Evolutionary conservation across 2,113 vertebrate genomes (phyloP).

Genomic region (Hydrochoerus hydrochaeris): DNA sequence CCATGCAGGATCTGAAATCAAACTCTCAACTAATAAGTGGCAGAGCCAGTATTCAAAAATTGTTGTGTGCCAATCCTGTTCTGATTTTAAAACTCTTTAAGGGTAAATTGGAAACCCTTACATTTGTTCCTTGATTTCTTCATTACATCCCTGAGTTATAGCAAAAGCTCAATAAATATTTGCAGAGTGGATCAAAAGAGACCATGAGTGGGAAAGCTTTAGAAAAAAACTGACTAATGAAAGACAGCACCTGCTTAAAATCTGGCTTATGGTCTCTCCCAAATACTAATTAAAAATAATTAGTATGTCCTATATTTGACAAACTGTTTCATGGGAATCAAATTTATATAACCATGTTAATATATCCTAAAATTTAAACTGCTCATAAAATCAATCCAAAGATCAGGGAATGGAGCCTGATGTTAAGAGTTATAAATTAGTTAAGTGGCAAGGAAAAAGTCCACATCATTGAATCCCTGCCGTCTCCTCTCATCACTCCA

Average conservation of each 20-base stretch:
- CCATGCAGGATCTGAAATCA: not conserved
- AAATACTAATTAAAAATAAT: conserved; percentile 48
- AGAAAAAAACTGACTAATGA: conserved; percentile 30
- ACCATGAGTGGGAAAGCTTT: not conserved
- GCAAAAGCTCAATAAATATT: conserved; percentile 38
- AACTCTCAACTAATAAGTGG: conserved; percentile 13
- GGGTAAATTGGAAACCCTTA: not conserved
- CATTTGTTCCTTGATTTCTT: not conserved
- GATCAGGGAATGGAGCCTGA: not conserved
- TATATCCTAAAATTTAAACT: not conserved
- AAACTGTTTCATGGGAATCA: not conserved
- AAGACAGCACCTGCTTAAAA: conserved; percentile 41
- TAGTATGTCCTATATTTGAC: not conserved
- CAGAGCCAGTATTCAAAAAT: not conserved
- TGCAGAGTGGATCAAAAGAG: conserved; percentile 10
- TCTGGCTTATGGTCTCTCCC: not conserved
- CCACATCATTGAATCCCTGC: not conserved
- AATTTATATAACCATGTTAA: not conserved
- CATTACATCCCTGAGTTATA: not conserved
- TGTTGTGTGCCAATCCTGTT: not conserved
- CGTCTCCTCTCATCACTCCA: not conserved
- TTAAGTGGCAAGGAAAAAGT: not conserved
- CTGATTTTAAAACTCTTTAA: conserved; percentile 20
- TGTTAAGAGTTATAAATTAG: not conserved
- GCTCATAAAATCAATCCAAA: not conserved